These are phyloP conservation scores for Nephotettix cincticeps DNA, from an alignment of 1,140 invertebrate genomes.

Conservation along the genomic window DNA sequence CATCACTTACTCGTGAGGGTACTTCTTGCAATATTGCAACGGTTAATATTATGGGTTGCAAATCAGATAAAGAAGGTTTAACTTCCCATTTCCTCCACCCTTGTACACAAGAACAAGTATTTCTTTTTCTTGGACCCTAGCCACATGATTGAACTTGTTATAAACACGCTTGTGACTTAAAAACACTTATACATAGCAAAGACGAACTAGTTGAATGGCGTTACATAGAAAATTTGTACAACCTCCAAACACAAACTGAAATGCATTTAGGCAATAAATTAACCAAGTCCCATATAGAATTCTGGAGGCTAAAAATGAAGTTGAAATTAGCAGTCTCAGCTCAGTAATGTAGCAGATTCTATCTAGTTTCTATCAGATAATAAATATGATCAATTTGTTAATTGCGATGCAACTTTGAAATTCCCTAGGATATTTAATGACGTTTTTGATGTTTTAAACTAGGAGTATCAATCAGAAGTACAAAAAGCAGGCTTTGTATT, in stretches of 20 bases:
- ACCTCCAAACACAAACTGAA: constrained; percentile 40
- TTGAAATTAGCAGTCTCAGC: constrained; percentile 42
- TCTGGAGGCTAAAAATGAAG: constrained; percentile 44
- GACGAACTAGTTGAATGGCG: constrained; percentile 39
- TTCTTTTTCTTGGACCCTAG: constrained; percentile 33
- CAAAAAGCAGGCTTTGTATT: constrained; percentile 13
- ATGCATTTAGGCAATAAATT: constrained; percentile 43
- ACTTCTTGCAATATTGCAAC: constrained; percentile 24
- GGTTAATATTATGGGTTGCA: constrained; percentile 30
- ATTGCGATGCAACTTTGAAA: constrained; percentile 10
- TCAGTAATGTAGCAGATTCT: constrained; percentile 42
- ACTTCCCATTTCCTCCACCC: constrained; percentile 29
- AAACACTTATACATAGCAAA: constrained; percentile 31
- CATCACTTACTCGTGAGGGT: constrained; percentile 30
- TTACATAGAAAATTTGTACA: constrained; percentile 39
- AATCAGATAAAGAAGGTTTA: constrained; percentile 5
- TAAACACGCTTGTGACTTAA: constrained; percentile 26
- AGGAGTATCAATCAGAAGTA: constrained; percentile 18
- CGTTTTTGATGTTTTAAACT: constrained; percentile 10
- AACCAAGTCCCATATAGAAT: constrained; percentile 40
- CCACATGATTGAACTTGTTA: constrained; percentile 38
- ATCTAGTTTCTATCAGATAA: constrained; percentile 34
- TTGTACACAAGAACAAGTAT: constrained; percentile 29
- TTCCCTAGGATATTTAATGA: not conserved
- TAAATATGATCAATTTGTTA: constrained; percentile 4